phyloP scores from a whole-genome alignment of 2,113 vertebrate species.

The Grammomys dolichurus region DNA sequence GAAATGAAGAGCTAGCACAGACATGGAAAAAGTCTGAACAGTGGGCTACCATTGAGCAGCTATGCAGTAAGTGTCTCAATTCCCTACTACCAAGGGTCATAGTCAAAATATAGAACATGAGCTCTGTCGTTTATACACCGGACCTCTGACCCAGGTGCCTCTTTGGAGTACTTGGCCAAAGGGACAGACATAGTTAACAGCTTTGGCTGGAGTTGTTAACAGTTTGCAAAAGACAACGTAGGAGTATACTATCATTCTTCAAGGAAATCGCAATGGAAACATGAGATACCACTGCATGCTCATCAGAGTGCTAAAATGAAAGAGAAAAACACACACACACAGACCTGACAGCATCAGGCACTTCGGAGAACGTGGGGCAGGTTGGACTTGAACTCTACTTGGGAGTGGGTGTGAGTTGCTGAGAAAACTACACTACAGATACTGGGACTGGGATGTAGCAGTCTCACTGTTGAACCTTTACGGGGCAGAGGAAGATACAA shows the following conservation, averaged over 20 bases:
- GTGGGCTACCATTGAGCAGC: conserved; percentile 99
- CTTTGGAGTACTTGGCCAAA: accelerated
- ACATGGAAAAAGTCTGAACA: conserved; percentile 99
- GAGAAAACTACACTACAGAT: too few species aligned
- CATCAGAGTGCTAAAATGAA: background rate
- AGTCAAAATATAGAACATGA: too few species aligned
- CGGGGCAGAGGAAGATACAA: background rate
- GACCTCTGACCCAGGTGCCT: background rate
- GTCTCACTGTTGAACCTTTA: background rate
- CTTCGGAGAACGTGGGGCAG: background rate
- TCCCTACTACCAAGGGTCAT: background rate
- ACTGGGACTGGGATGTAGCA: background rate
- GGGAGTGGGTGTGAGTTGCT: background rate
- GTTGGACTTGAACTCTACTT: background rate
- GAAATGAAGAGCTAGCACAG: conserved; percentile 96
- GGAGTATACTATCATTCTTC: background rate
- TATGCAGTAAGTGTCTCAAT: conserved; percentile 93
- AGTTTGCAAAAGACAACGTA: background rate
- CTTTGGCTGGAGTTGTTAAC: background rate
- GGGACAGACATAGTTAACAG: accelerated
- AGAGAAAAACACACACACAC: background rate
- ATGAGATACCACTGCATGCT: too few species aligned
- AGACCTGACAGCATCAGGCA: background rate
- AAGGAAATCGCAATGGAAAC: too few species aligned
- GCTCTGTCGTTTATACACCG: accelerated